phyloP scores from a whole-genome alignment of 2,113 vertebrate genomes.

The Alethe castanea region DNA sequence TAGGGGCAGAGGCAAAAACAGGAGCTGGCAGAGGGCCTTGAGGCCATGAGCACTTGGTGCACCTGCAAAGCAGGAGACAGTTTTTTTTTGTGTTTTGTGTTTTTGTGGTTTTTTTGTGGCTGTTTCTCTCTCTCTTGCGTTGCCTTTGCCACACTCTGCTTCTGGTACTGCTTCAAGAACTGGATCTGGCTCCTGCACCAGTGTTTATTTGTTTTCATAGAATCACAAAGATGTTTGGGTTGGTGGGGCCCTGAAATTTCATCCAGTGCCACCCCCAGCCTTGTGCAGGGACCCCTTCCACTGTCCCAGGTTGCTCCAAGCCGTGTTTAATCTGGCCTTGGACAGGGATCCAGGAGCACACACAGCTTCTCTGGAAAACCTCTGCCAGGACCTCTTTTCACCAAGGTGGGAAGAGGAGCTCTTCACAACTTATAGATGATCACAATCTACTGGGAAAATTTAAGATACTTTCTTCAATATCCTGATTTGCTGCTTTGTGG shows the following conservation, averaged over 20 bases:
- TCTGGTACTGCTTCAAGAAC: background rate
- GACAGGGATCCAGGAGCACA: background rate
- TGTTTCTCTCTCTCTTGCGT: background rate
- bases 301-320: fast-evolving
- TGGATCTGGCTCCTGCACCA: background rate
- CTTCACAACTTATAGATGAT: fast-evolving
- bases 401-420: background rate
- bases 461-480: background rate
- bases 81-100: background rate
- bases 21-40: background rate
- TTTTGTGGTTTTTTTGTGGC: too few relatives aligned
- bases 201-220: background rate
- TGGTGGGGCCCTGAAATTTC: background rate
- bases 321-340: background rate
- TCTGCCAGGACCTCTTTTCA: background rate
- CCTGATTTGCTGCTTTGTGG: background rate
- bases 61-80: fast-evolving
- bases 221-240: background rate
- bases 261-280: fast-evolving
- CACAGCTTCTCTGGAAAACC: background rate
- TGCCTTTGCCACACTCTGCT: background rate
- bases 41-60: fast-evolving
- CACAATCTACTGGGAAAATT: background rate
- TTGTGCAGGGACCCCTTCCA: background rate
- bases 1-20: background rate